Evolutionary conservation across 2,113 vertebrate species (phyloP).

Genomic region (Cyphomyrus discorhynchus): DNA sequence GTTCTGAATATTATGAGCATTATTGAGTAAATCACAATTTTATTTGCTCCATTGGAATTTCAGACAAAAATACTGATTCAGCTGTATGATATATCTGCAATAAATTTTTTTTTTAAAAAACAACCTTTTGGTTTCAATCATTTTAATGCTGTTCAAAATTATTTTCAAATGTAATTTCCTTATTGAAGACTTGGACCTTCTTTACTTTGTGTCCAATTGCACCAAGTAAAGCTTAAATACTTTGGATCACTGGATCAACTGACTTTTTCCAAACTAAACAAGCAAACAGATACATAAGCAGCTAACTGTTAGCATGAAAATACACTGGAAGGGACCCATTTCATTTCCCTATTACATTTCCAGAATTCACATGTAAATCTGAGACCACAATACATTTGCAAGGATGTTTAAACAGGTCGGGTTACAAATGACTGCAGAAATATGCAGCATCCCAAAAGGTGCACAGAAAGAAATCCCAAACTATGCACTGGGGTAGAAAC

Average conservation of each 20-base stretch:
- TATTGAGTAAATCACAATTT: background rate
- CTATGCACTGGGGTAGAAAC: background rate
- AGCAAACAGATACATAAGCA: background rate
- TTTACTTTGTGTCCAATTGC: background rate
- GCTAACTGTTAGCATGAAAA: background rate
- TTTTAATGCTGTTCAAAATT: background rate
- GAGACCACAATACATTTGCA: background rate
- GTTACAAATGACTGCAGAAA: background rate
- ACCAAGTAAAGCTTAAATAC: background rate
- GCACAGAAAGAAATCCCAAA: background rate
- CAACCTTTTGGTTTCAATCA: background rate
- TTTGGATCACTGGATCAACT: background rate
- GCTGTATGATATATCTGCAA: background rate
- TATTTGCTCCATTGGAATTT: background rate
- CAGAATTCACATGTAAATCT: constrained; percentile 4
- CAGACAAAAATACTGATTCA: background rate
- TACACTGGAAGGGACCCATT: background rate
- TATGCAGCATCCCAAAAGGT: background rate
- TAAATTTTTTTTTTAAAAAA: no score
- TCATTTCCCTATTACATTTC: background rate
- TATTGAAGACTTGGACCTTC: background rate
- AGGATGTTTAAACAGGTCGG: background rate
- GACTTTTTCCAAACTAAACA: constrained; percentile 3
- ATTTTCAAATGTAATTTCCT: constrained; percentile 14
- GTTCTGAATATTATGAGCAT: background rate